Conservation (phyloP, 2,797 vertebrate species). For the Dallia pectoralis region DNA sequence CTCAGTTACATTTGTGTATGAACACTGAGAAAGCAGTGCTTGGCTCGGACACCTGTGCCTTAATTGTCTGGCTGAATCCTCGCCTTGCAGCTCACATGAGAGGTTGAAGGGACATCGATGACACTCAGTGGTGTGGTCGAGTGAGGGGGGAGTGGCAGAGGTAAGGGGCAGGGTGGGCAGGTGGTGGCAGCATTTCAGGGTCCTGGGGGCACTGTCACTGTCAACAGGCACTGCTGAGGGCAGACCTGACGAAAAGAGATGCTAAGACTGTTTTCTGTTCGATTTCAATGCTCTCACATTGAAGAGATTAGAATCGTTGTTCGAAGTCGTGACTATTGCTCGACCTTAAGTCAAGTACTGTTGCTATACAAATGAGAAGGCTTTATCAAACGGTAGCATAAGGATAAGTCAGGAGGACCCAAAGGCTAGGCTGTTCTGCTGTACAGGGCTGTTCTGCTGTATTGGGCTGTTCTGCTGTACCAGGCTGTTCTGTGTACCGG, state of each 20-base stretch:
- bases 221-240: slow-evolving; percentile 6
- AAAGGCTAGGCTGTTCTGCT: no score
- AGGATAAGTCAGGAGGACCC: neutral
- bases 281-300: slow-evolving; percentile 29
- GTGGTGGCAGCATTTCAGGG: slow-evolving; percentile 47
- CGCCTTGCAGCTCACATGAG: slow-evolving; percentile 45
- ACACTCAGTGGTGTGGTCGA: neutral
- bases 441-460: no score
- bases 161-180: slow-evolving; percentile 26
- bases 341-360: no score
- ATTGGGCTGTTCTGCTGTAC: no score
- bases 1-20: neutral
- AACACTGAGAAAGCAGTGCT: slow-evolving; percentile 13
- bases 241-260: slow-evolving; percentile 1
- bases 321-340: no score
- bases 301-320: neutral
- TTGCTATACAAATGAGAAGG: no score
- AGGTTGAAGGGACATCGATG: neutral
- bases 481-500: no score
- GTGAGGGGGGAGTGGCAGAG: neutral
- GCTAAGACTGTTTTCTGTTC: neutral
- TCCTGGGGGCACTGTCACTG: slow-evolving; percentile 6
- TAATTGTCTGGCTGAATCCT: slow-evolving; percentile 39
- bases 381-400: no score
- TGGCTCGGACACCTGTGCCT: slow-evolving; percentile 8